Percentiles rank a stretch among this genome's conserved stretches.
phyloP scores from a whole-genome alignment of 2,113 vertebrate genomes.

The Caranx melampygus region DNA sequence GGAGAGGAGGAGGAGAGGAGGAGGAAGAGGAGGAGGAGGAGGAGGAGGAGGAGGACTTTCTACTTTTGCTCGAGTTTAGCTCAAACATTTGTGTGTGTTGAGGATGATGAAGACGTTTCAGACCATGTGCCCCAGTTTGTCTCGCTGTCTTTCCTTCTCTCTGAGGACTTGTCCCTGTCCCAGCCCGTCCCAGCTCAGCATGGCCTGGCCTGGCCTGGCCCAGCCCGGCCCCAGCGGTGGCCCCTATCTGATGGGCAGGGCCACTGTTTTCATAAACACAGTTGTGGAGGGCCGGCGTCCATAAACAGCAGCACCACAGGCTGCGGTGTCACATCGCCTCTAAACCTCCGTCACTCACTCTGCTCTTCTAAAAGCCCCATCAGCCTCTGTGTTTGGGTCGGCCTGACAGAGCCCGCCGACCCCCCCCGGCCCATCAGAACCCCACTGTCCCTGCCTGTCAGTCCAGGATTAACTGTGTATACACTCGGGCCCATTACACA shows the following conservation, averaged over 20 bases:
- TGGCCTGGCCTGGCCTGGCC: conserved; percentile 1
- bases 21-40: background rate
- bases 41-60: conserved; percentile 19
- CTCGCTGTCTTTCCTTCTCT: conserved; percentile 47
- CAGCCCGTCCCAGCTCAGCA: conserved; percentile 33
- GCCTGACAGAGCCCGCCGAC: conserved; percentile 64
- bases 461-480: conserved; percentile 68
- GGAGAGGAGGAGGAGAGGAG: conserved; percentile 2
- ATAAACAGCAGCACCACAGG: conserved; percentile 80
- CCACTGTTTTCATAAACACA: conserved; percentile 83
- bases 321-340: conserved; percentile 77
- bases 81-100: conserved; percentile 37
- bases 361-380: conserved; percentile 78
- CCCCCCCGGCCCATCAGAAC: conserved; percentile 42
- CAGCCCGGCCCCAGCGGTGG: conserved; percentile 19
- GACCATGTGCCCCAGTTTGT: conserved; percentile 24
- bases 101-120: background rate
- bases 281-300: conserved; percentile 75
- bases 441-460: conserved; percentile 62
- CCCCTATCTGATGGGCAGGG: conserved; percentile 80
- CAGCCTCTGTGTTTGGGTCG: conserved; percentile 72
- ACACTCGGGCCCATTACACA: conserved; percentile 65
- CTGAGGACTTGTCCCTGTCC: conserved; percentile 60
- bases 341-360: conserved; percentile 79
- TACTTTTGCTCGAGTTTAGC: conserved; percentile 62